These are phyloP conservation scores for Macrotus californicus DNA, from an alignment of 2,113 vertebrate species.

Conservation along the genomic window DNA sequence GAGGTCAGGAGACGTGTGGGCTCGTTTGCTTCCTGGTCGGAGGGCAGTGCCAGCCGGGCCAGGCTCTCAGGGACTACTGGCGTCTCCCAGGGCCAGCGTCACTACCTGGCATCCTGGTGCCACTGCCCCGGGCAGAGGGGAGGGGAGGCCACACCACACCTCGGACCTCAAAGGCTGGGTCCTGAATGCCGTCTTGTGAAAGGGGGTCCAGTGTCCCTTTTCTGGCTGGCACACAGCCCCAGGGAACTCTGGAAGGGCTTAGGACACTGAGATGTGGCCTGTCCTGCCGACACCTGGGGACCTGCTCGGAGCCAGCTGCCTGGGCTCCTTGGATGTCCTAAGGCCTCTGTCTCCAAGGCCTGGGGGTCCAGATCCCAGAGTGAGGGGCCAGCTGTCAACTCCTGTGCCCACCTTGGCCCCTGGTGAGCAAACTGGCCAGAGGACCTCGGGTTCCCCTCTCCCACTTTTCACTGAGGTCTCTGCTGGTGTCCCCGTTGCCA, in stretches of 20 bases:
- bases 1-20: fast-evolving
- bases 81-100: neutral
- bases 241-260: neutral
- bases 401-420: neutral
- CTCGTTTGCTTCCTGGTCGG: neutral
- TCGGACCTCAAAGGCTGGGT: fast-evolving
- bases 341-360: neutral
- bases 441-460: neutral
- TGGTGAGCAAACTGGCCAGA: fast-evolving
- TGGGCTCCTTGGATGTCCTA: fast-evolving
- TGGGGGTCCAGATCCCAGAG: neutral
- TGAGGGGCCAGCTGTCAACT: fast-evolving
- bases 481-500: fast-evolving
- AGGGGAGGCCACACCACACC: neutral
- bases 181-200: fast-evolving
- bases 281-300: neutral
- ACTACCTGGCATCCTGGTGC: neutral
- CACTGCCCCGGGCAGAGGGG: neutral
- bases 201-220: fast-evolving
- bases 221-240: neutral
- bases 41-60: neutral
- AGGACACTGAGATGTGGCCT: fast-evolving
- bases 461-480: fast-evolving
- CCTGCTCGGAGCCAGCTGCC: neutral
- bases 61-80: fast-evolving